Evolutionary conservation across 2,113 vertebrate species (phyloP).

Genomic region (Pithys albifrons): DNA sequence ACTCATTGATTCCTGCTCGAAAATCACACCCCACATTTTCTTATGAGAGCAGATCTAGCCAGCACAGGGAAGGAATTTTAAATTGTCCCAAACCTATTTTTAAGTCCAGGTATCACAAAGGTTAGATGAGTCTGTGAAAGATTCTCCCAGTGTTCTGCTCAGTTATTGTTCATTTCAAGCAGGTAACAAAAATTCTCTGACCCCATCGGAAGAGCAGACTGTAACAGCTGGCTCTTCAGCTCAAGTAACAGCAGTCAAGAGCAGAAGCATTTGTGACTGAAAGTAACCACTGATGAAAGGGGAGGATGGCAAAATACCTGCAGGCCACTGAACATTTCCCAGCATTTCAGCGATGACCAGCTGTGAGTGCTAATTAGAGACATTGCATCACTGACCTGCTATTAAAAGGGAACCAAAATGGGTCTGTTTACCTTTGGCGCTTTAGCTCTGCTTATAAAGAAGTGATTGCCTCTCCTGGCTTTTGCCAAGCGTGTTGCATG

Average conservation of each 20-base stretch:
- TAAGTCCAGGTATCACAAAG: background rate
- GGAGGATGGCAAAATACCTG: background rate
- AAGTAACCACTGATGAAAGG: background rate
- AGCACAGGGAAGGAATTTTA: background rate
- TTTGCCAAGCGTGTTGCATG: fast-evolving
- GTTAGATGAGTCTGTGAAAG: fast-evolving
- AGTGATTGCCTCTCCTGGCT: background rate
- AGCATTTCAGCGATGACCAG: background rate
- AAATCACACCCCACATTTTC: background rate
- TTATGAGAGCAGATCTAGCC: background rate
- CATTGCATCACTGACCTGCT: background rate
- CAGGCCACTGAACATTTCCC: background rate
- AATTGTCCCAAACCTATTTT: background rate
- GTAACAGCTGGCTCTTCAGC: background rate
- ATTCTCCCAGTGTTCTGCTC: background rate
- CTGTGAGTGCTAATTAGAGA: background rate
- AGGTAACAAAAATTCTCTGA: background rate
- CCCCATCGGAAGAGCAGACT: background rate
- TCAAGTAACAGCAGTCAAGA: background rate
- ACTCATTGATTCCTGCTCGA: background rate
- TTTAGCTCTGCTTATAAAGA: background rate
- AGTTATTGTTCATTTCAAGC: background rate
- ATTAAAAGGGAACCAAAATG: background rate
- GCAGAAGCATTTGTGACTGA: background rate
- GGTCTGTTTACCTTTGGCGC: background rate